Evolutionary conservation across 2,113 vertebrate species (phyloP).

Genomic region (Sphaerodactylus townsendi): DNA sequence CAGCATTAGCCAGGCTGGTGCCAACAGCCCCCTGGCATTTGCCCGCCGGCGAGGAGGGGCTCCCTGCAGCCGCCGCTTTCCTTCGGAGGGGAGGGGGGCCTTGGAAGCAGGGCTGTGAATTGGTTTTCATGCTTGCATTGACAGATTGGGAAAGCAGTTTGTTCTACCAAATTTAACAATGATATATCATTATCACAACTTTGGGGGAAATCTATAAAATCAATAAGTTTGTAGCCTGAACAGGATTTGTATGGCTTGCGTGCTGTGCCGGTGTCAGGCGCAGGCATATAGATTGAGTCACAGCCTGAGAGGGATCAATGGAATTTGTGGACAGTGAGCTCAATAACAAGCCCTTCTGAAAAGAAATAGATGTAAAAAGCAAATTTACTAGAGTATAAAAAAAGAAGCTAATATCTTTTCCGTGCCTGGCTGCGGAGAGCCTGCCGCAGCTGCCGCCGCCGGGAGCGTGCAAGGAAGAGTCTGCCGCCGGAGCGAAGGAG

Average conservation of each 20-base stretch:
- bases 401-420: slow-evolving; percentile 95
- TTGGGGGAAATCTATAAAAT: slow-evolving; percentile 99
- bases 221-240: slow-evolving; percentile 96
- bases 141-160: slow-evolving; percentile 99
- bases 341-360: slow-evolving; percentile 99
- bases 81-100: slow-evolving; percentile 74
- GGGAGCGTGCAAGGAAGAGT: slow-evolving; percentile 73
- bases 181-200: slow-evolving; percentile 99
- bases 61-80: slow-evolving; percentile 66
- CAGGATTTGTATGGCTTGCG: slow-evolving; percentile 98
- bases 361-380: slow-evolving; percentile 99
- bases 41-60: slow-evolving; percentile 61
- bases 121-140: slow-evolving; percentile 86
- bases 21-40: slow-evolving; percentile 44
- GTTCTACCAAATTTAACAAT: slow-evolving; percentile 99
- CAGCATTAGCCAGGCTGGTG: slow-evolving; percentile 67
- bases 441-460: slow-evolving; percentile 74
- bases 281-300: slow-evolving; percentile 96
- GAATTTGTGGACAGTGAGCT: slow-evolving; percentile 99
- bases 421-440: slow-evolving; percentile 79
- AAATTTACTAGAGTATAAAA: slow-evolving; percentile 94
- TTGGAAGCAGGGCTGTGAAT: slow-evolving; percentile 83
- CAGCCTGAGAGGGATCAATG: slow-evolving; percentile 99
- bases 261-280: slow-evolving; percentile 95
- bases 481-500: slow-evolving; percentile 76